Conservation (phyloP, 2,797 vertebrate species). For the Myotis findleyi region DNA sequence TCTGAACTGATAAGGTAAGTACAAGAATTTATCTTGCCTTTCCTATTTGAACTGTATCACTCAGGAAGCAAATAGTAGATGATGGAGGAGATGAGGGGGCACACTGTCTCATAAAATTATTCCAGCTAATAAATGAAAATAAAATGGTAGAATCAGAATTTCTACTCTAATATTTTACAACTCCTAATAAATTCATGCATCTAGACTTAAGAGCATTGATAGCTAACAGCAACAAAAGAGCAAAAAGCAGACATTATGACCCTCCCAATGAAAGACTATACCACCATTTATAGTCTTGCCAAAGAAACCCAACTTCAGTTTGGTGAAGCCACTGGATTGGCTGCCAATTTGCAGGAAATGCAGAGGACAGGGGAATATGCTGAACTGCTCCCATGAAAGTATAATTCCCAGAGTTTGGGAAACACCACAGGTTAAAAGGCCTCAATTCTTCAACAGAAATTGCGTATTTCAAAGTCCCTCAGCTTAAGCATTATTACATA, state of each 20-base stretch:
- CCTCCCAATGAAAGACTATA: background rate
- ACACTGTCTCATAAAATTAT: background rate
- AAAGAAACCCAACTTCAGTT: background rate
- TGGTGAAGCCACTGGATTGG: background rate
- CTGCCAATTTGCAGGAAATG: background rate
- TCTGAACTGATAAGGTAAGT: slow-evolving; percentile 14
- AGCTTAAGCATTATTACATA: background rate
- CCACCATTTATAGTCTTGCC: background rate
- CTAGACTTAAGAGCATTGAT: background rate
- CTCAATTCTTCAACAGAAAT: background rate
- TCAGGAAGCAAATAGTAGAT: background rate
- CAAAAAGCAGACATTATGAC: background rate
- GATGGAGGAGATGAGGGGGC: background rate
- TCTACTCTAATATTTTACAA: slow-evolving; percentile 17
- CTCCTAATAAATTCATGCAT: background rate
- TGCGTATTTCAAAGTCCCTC: background rate
- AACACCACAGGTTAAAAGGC: background rate
- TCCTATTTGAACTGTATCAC: slow-evolving; percentile 1
- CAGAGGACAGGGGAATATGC: background rate
- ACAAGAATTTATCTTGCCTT: background rate
- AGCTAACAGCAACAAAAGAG: background rate
- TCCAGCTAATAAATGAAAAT: slow-evolving; percentile 27
- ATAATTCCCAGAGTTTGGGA: background rate
- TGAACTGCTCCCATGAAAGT: background rate
- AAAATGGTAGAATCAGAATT: background rate